Conservation (phyloP, 2,888 invertebrate genomes). For the Polyommatus icarus region DNA sequence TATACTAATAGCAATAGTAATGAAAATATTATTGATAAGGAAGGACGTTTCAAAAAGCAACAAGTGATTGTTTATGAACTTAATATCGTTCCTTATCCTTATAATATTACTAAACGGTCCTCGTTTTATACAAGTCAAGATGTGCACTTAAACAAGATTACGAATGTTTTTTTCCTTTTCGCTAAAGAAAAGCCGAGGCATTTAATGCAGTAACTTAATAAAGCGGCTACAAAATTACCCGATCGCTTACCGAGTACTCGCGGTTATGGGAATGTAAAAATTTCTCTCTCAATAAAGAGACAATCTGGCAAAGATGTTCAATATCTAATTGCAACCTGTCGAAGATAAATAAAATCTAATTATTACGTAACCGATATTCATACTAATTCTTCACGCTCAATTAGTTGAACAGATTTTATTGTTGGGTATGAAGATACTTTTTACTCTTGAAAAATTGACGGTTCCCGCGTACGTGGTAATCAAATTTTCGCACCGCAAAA, state of each 20-base stretch:
- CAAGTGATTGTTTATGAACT: slow-evolving; percentile 35
- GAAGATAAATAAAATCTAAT: background rate
- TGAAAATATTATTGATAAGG: too few relatives aligned
- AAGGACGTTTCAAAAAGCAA: too few relatives aligned
- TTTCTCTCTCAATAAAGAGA: slow-evolving; percentile 68
- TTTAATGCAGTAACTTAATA: slow-evolving; percentile 58
- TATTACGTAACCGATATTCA: background rate
- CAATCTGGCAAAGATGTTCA: background rate
- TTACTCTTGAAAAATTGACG: too few relatives aligned
- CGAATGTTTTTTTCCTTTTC: slow-evolving; percentile 47
- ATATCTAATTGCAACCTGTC: background rate
- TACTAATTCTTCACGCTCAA: too few relatives aligned
- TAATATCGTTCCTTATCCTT: slow-evolving; percentile 48
- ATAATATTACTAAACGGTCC: slow-evolving; percentile 54
- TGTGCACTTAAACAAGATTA: slow-evolving; percentile 57
- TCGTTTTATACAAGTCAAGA: slow-evolving; percentile 51
- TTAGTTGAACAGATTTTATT: too few relatives aligned
- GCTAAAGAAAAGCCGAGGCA: slow-evolving; percentile 45
- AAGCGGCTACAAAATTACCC: slow-evolving; percentile 61
- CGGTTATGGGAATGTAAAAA: slow-evolving; percentile 64
- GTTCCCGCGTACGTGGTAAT: too few relatives aligned
- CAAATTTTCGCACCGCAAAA: too few relatives aligned
- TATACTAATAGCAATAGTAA: too few relatives aligned
- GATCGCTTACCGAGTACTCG: slow-evolving; percentile 62
- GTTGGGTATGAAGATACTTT: too few relatives aligned